These are phyloP conservation scores for Hemicentrotus pulcherrimus DNA, from an alignment of 35 echinoderm and acorn worm genomes.

Conservation along the genomic window DNA sequence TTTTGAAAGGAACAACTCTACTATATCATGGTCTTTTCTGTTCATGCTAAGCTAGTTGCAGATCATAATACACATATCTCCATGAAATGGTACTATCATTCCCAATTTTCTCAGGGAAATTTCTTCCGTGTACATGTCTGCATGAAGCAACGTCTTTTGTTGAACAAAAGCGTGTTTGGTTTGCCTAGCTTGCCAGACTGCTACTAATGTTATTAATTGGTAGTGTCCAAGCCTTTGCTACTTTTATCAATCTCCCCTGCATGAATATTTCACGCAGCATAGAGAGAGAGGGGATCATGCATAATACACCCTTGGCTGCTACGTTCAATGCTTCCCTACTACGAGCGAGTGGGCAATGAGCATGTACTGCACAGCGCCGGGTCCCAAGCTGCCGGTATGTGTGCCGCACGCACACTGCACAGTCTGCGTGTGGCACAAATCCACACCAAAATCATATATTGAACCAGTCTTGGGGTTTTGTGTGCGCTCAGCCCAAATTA, in stretches of 20 bases:
- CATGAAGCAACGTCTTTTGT: not conserved
- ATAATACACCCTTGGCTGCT: not conserved
- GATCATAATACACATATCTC: not conserved
- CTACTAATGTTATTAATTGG: slow-evolving; percentile 39
- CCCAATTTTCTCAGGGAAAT: not conserved
- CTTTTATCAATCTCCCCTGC: slow-evolving; percentile 20
- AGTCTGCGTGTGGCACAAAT: not conserved
- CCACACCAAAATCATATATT: not conserved
- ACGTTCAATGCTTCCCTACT: not conserved
- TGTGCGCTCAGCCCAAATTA: not conserved
- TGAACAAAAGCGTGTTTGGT: not conserved
- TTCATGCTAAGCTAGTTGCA: not conserved
- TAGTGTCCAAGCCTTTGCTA: slow-evolving; percentile 35
- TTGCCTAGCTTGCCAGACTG: not conserved
- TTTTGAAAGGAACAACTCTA: too few relatives aligned
- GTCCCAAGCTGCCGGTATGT: not conserved
- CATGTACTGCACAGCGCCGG: not conserved
- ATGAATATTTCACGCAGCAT: slow-evolving; percentile 39
- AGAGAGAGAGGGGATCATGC: slow-evolving; percentile 5
- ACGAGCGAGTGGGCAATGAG: not conserved
- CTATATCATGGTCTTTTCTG: not conserved
- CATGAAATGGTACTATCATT: not conserved
- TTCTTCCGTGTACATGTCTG: not conserved
- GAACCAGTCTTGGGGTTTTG: not conserved
- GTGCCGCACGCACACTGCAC: not conserved